phyloP scores from a whole-genome alignment of 2,888 invertebrate species.

The Dinocampus coccinellae region DNA sequence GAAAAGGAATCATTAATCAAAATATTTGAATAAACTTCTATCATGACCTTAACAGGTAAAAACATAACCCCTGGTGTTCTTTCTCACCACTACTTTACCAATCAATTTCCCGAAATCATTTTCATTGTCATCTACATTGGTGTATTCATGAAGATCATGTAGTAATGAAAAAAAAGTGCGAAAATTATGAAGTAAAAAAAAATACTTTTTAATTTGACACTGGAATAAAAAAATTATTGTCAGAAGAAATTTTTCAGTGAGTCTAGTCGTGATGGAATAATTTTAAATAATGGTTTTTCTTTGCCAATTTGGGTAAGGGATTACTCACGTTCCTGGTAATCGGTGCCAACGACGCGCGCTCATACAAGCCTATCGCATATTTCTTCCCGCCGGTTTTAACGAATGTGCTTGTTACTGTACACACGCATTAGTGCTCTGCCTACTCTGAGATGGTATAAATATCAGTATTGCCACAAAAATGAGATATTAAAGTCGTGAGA shows the following conservation, averaged over 20 bases:
- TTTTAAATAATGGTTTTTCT: conserved; percentile 32
- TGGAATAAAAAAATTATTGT: not conserved
- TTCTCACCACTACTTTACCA: not conserved
- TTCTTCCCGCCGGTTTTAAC: conserved; percentile 26
- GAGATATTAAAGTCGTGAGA: conserved; percentile 23
- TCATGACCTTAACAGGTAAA: conserved; percentile 66
- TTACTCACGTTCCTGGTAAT: conserved; percentile 38
- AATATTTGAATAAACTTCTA: conserved; percentile 52
- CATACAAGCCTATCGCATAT: conserved; percentile 29
- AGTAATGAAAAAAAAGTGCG: too few relatives aligned
- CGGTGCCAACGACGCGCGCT: conserved; percentile 39
- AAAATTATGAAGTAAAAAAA: too few relatives aligned
- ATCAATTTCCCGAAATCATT: not conserved
- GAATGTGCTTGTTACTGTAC: conserved; percentile 24
- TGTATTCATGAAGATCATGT: too few relatives aligned
- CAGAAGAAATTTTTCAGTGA: not conserved
- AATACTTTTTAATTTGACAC: too few relatives aligned
- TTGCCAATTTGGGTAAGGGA: conserved; percentile 44
- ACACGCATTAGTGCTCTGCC: conserved; percentile 13
- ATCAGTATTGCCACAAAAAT: conserved; percentile 22
- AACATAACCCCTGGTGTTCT: conserved; percentile 6
- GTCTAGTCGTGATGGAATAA: conserved; percentile 5
- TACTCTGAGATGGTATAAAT: conserved; percentile 19
- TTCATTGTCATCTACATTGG: not conserved
- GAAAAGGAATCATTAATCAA: conserved; percentile 50